phyloP scores from a whole-genome alignment of 2,113 vertebrate genomes.

The Ammospiza nelsoni region DNA sequence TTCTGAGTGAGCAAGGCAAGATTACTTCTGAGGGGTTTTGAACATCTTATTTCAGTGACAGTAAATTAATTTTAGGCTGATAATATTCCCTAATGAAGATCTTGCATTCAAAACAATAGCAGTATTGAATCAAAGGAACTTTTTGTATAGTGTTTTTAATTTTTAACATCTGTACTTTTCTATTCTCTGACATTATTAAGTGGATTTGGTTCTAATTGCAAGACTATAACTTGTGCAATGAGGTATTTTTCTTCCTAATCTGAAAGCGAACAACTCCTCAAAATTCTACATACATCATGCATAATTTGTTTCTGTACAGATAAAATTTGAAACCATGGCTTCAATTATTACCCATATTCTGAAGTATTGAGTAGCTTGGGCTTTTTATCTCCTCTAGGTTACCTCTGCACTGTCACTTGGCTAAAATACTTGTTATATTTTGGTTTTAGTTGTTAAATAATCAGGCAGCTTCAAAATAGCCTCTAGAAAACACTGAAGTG shows the following conservation, averaged over 20 bases:
- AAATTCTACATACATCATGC: neutral
- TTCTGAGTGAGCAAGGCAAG: neutral
- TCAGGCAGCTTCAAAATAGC: neutral
- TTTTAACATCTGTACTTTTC: neutral
- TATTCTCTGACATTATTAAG: neutral
- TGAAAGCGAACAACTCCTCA: neutral
- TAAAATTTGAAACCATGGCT: neutral
- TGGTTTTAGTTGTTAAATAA: neutral
- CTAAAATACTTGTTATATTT: neutral
- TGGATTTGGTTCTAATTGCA: neutral
- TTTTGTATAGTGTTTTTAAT: neutral
- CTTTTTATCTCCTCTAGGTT: neutral
- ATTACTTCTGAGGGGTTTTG: neutral
- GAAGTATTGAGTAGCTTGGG: neutral
- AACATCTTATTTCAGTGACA: neutral
- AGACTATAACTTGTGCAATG: neutral
- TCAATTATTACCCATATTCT: neutral
- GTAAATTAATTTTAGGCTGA: neutral
- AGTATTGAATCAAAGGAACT: neutral
- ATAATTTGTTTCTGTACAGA: neutral
- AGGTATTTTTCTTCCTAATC: neutral
- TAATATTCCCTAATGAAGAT: neutral
- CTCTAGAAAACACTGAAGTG: neutral
- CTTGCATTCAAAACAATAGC: neutral
- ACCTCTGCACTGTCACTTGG: neutral